Evolutionary conservation across 2,888 invertebrate genomes (phyloP).

Genomic region (Conomelus anceps): DNA sequence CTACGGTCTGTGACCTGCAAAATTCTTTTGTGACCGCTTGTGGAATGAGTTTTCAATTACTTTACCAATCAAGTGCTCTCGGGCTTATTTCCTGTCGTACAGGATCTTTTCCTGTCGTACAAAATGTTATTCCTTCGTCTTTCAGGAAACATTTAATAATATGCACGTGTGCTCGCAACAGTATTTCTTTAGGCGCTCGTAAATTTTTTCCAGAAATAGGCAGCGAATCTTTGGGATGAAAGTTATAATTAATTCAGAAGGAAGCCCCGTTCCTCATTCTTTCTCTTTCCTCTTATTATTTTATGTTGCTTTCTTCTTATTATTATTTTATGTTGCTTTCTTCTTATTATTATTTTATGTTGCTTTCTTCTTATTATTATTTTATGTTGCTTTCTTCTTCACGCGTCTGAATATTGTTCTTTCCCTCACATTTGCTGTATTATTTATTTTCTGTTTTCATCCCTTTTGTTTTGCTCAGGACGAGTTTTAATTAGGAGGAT

Average conservation of each 20-base stretch:
- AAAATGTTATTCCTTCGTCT: not conserved
- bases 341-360: not conserved
- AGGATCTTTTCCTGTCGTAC: no score
- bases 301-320: no score
- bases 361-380: not conserved
- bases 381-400: not conserved
- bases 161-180: not conserved
- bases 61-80: not conserved
- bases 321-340: not conserved
- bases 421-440: not conserved
- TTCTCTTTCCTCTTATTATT: no score
- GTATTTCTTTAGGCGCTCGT: not conserved
- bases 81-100: not conserved
- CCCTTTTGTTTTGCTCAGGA: not conserved
- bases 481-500: not conserved
- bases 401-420: not conserved
- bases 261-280: not conserved
- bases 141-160: not conserved
- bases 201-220: not conserved
- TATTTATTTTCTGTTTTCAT: not conserved
- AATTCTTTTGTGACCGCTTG: not conserved
- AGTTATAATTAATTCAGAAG: not conserved
- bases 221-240: not conserved
- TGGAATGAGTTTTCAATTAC: not conserved
- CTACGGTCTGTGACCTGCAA: not conserved